A percentile compares a stretch with the other conserved stretches of the same genome.
phyloP scores from a whole-genome alignment of 2,797 vertebrate species.

The Pantherophis vulpinus region DNA sequence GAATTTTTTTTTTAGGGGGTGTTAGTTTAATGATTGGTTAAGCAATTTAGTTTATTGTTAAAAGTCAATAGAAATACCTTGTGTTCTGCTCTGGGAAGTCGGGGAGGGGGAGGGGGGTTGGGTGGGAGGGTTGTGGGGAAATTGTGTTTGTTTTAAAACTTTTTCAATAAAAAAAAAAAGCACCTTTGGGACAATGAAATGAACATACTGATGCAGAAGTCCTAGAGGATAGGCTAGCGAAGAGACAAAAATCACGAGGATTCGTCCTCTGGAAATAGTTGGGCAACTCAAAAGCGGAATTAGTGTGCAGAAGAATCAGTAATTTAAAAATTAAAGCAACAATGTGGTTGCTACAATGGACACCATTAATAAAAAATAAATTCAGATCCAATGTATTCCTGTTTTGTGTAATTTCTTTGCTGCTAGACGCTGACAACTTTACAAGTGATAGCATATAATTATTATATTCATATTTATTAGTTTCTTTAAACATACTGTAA shows the following conservation, averaged over 20 bases:
- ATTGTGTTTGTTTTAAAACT: too few species aligned
- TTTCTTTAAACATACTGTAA: not conserved
- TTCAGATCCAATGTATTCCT: constrained; percentile 41
- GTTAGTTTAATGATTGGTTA: too few species aligned
- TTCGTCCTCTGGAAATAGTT: not conserved
- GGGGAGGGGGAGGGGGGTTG: too few species aligned
- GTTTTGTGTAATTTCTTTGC: constrained; percentile 36
- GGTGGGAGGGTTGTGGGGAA: too few species aligned
- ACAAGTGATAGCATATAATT: constrained; percentile 44
- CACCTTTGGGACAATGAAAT: too few species aligned
- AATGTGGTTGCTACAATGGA: constrained; percentile 49
- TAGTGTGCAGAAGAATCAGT: not conserved
- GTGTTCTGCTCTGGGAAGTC: too few species aligned
- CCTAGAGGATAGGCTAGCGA: not conserved
- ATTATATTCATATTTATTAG: constrained; percentile 39
- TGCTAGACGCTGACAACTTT: constrained; percentile 28
- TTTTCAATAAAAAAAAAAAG: too few species aligned
- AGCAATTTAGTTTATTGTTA: too few species aligned
- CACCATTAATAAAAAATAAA: constrained; percentile 38
- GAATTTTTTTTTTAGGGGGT: too few species aligned
- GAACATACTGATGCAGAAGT: too few species aligned
- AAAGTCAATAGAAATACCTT: too few species aligned
- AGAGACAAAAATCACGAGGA: not conserved
- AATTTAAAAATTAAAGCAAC: not conserved
- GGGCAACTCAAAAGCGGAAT: not conserved